Percentiles rank a stretch among this genome's conserved stretches.
These are phyloP conservation scores for Dorcus hopei DNA, from an alignment of 2,888 invertebrate species.

Conservation along the genomic window DNA sequence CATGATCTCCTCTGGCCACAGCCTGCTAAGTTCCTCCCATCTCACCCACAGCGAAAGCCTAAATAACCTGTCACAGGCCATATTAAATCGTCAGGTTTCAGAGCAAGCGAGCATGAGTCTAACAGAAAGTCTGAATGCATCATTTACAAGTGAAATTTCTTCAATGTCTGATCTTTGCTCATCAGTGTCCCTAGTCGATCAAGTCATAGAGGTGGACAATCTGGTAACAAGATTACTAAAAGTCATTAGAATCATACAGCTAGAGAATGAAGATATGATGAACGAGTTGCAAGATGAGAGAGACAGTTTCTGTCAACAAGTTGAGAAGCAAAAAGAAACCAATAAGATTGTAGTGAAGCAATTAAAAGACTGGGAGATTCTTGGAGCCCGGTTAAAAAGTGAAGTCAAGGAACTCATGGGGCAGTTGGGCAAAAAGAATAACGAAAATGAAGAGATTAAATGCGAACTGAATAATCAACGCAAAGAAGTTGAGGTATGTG, in stretches of 20 bases:
- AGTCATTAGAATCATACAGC: slow-evolving; percentile 68
- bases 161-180: slow-evolving; percentile 54
- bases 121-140: slow-evolving; percentile 47
- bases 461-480: slow-evolving; percentile 55
- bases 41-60: slow-evolving; percentile 61
- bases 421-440: slow-evolving; percentile 53
- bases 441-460: slow-evolving; percentile 53
- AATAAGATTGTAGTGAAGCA: slow-evolving; percentile 47
- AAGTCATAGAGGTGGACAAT: slow-evolving; percentile 73
- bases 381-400: slow-evolving; percentile 54
- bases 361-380: slow-evolving; percentile 55
- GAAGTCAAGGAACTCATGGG: slow-evolving; percentile 56
- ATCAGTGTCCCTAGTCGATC: slow-evolving; percentile 63
- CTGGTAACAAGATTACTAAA: slow-evolving; percentile 70
- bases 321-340: slow-evolving; percentile 45
- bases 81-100: slow-evolving; percentile 62
- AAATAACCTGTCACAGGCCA: slow-evolving; percentile 75
- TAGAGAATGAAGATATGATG: slow-evolving; percentile 67
- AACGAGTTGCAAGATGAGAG: slow-evolving; percentile 64
- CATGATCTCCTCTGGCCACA: slow-evolving; percentile 62
- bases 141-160: slow-evolving; percentile 37
- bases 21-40: slow-evolving; percentile 47
- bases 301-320: slow-evolving; percentile 48
- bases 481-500: slow-evolving; percentile 55
- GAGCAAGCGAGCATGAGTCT: slow-evolving; percentile 38